These are phyloP conservation scores for Cremastinae sp. DNA, from an alignment of 2,888 invertebrate species.

Conservation along the genomic window DNA sequence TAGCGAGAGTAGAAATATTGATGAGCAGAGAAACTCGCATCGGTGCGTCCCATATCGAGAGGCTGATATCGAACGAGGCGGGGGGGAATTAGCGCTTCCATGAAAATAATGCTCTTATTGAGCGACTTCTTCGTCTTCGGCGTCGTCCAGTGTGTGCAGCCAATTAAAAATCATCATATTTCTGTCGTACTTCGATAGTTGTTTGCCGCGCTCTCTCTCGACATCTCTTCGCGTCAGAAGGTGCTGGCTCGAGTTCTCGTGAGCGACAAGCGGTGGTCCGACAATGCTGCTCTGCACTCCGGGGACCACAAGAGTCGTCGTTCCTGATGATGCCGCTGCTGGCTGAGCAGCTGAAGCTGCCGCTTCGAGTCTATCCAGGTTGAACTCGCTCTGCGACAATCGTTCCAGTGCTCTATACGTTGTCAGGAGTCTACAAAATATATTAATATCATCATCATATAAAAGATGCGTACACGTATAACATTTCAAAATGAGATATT, in stretches of 20 bases:
- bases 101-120: conserved; percentile 59
- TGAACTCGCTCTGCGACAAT: conserved; percentile 92
- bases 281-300: conserved; percentile 77
- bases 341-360: conserved; percentile 81
- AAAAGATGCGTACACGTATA: too few species aligned
- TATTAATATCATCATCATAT: not conserved
- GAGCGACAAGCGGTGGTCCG: conserved; percentile 79
- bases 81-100: too few species aligned
- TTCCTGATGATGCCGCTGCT: conserved; percentile 75
- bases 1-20: too few species aligned
- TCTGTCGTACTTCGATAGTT: conserved; percentile 93
- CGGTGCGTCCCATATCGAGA: too few species aligned
- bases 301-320: conserved; percentile 79
- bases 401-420: conserved; percentile 91
- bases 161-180: conserved; percentile 98
- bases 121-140: conserved; percentile 80
- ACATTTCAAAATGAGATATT: too few species aligned
- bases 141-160: conserved; percentile 92
- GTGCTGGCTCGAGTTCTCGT: conserved; percentile 77
- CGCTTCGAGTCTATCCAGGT: conserved; percentile 87
- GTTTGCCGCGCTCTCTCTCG: conserved; percentile 90
- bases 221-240: conserved; percentile 89
- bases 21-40: too few species aligned
- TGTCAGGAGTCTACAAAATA: conserved; percentile 84
- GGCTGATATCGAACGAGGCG: too few species aligned